Base-by-base conservation (phyloP, 2,113 vertebrate genomes). In the Leptobrachium leishanense region DNA sequence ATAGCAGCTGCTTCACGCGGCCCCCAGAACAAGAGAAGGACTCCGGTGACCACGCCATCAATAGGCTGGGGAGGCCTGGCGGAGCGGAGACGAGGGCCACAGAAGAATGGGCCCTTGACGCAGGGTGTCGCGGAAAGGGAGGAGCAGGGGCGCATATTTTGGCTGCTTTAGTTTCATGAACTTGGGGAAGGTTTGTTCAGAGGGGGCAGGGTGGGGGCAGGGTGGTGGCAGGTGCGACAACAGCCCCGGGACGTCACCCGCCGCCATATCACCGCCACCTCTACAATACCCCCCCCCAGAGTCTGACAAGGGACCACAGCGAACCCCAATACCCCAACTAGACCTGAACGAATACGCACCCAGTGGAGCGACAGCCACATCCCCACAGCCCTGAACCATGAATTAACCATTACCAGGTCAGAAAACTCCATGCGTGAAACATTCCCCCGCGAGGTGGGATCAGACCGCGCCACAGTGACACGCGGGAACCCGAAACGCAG, bases 1-100 rank as follows among this genome's bases (percentile, higher is more conserved):
- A 98, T 98, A 96, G 95, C 96, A 98, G 97, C 97, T 98, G 97
- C 95, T 92, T 84, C 82, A 88, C 91, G 92, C 89, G 93, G 88
- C 84, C 73, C 86, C 79, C 20, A 82, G 77, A 78, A 71, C n/a
- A 84, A 84, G 87, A 85, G 86, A 83, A 84, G 91, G 93, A 90
- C 89, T 84, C 92, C 90, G 92, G 91, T 87, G 82, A 87, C 92
- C 91, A 82, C 90, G 88, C 90, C 88, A 89, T 97, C 95, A 98
- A 98, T 98, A 95, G 94, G 88, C 89, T 84, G 90, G 81, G 88
- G 90, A 87, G 77, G 87, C 86, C 88, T 92, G 93, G 90, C 91
- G 90, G 91, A 90, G 89, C 85, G 83, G 84, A 84, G 83, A 84
- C 81, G 44, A 70, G 76, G 69, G 76, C 54, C 15, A 78, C 40